These are phyloP conservation scores for Chorisops tibialis DNA, from an alignment of 2,888 invertebrate species.

Conservation along the genomic window DNA sequence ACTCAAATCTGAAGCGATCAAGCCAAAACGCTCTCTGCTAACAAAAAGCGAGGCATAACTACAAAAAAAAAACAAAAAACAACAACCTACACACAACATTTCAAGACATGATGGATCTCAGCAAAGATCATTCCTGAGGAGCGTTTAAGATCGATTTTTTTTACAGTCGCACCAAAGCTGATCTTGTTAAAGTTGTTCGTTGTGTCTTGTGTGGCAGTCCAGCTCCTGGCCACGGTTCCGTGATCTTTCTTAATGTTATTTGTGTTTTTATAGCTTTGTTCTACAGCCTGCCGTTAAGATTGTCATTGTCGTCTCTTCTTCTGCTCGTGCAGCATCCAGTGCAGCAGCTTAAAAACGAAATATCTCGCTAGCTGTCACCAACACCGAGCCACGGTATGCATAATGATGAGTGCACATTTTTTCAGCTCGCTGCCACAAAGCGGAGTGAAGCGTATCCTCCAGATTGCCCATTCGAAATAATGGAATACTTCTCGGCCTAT, in stretches of 20 bases:
- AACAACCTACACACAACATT: background rate
- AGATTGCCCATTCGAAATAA: background rate
- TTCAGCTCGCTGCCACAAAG: background rate
- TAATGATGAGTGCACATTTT: constrained; percentile 22
- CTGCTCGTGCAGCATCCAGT: background rate
- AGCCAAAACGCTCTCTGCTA: constrained; percentile 1
- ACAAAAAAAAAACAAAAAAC: background rate
- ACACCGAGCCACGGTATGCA: constrained; percentile 27
- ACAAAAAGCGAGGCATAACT: background rate
- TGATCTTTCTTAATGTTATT: background rate
- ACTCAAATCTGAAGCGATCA: no score
- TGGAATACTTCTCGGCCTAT: background rate
- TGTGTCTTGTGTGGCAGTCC: constrained; percentile 28
- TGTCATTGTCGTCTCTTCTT: constrained; percentile 28
- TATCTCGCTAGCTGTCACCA: constrained; percentile 31
- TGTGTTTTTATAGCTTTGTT: background rate
- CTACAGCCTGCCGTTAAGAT: constrained; percentile 17
- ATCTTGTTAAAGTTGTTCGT: constrained; percentile 25
- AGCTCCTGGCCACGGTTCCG: background rate
- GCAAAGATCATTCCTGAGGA: constrained; percentile 28
- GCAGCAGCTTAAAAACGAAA: constrained; percentile 24
- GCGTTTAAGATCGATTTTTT: constrained; percentile 31
- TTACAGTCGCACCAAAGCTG: constrained; percentile 1
- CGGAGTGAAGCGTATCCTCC: background rate
- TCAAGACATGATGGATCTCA: constrained; percentile 28